Evolutionary conservation across 2,888 invertebrate genomes (phyloP).

Genomic region (Drosophila parthenogenetica): DNA sequence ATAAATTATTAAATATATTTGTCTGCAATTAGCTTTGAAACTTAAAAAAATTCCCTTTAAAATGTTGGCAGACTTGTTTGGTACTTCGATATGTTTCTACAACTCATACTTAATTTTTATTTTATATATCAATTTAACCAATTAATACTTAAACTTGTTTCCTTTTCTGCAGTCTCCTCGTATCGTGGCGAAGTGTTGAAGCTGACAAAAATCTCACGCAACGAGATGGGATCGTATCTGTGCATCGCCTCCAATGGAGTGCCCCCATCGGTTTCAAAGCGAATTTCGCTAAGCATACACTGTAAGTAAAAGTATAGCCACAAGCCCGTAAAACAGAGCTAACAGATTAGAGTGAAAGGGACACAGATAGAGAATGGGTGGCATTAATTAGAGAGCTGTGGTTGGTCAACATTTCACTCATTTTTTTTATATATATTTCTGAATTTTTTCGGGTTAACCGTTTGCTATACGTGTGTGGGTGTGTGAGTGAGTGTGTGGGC

Average conservation of each 20-base stretch:
- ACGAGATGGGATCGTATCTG: slow-evolving; percentile 95
- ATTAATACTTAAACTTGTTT: neutral
- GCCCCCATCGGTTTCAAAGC: slow-evolving; percentile 94
- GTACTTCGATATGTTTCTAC: no score
- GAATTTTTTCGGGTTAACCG: neutral
- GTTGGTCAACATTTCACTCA: slow-evolving; percentile 55
- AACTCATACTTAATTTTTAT: no score
- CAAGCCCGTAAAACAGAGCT: slow-evolving; percentile 26
- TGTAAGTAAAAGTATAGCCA: slow-evolving; percentile 88
- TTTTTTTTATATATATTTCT: neutral
- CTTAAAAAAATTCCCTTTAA: no score
- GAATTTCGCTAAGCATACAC: slow-evolving; percentile 94
- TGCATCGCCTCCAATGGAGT: slow-evolving; percentile 96
- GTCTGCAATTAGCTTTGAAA: no score
- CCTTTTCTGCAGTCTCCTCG: slow-evolving; percentile 87
- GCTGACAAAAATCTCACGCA: slow-evolving; percentile 92
- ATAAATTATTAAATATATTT: no score
- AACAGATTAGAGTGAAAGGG: neutral
- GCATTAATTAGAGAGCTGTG: slow-evolving; percentile 76
- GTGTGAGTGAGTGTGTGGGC: neutral
- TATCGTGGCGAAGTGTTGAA: slow-evolving; percentile 91
- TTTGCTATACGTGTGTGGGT: neutral
- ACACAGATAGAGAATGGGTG: slow-evolving; percentile 10
- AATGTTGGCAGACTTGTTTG: no score
- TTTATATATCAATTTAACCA: neutral